A percentile compares a stretch with the other conserved stretches of the same genome.
Evolutionary conservation across 2,113 vertebrate genomes (phyloP).

Genomic region (Piaya cayana): DNA sequence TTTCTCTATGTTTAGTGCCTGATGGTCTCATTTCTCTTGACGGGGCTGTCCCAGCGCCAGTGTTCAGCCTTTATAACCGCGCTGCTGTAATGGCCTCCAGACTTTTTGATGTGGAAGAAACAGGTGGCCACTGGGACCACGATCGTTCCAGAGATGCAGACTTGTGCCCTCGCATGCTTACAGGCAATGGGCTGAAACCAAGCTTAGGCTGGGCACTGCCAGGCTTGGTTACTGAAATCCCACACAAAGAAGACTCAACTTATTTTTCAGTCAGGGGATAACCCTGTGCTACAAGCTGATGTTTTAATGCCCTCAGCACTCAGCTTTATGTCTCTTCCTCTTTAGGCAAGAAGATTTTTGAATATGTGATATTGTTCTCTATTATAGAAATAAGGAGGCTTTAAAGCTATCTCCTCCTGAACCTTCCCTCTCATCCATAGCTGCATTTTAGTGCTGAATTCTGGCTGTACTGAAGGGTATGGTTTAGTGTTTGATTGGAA

Average conservation of each 20-base stretch:
- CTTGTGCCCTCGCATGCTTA: background rate
- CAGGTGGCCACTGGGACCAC: slow-evolving; percentile 63
- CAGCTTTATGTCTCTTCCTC: background rate
- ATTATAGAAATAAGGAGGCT: background rate
- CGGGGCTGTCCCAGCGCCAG: slow-evolving; percentile 41
- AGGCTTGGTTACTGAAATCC: background rate
- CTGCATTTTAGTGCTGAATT: background rate
- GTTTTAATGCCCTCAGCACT: background rate
- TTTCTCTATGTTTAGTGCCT: slow-evolving; percentile 71
- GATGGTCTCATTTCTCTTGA: slow-evolving; percentile 72
- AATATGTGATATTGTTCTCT: background rate
- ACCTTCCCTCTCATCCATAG: background rate
- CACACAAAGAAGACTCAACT: accelerated
- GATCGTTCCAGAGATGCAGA: background rate
- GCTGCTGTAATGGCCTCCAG: background rate
- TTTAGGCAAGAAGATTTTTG: background rate
- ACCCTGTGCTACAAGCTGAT: accelerated
- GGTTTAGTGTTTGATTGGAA: too few species aligned
- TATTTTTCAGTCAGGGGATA: background rate
- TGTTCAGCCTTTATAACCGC: slow-evolving; percentile 49
- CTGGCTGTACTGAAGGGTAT: too few species aligned
- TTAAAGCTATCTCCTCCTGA: background rate
- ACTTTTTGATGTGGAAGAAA: slow-evolving; percentile 65
- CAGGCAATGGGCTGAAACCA: background rate
- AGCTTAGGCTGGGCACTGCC: accelerated